Percentiles rank a stretch among this genome's conserved stretches.
Evolutionary conservation across 92 coral and sea anemone genomes (phyloP).

Genomic region (Epizoanthus stellaris): DNA sequence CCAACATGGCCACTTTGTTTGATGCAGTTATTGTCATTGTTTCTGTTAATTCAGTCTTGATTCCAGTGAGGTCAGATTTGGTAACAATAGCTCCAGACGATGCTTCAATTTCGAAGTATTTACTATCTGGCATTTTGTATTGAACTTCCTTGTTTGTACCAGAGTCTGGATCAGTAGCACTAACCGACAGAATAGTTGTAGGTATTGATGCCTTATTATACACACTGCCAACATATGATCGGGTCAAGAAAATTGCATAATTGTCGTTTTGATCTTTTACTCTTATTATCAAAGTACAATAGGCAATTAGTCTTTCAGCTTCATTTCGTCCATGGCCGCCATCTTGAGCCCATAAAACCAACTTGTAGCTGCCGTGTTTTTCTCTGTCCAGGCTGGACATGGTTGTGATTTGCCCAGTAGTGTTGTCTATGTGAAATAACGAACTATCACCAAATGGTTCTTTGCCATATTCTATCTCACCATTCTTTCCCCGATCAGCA

Average conservation of each 20-base stretch:
- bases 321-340: conserved; percentile 79
- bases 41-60: conserved; percentile 24
- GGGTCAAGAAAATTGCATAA: conserved; percentile 75
- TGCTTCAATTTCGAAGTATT: conserved; percentile 49
- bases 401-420: conserved; percentile 82
- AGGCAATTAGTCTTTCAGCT: conserved; percentile 75
- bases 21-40: conserved; percentile 72
- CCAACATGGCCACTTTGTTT: no score
- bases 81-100: conserved; percentile 46
- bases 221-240: conserved; percentile 77
- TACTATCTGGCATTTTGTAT: conserved; percentile 38
- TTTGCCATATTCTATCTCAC: conserved; percentile 75
- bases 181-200: conserved; percentile 70
- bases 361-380: conserved; percentile 41
- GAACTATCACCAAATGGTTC: conserved; percentile 65
- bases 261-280: conserved; percentile 88
- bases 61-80: conserved; percentile 27
- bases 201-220: conserved; percentile 49
- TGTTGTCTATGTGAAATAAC: conserved; percentile 78
- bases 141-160: conserved; percentile 49
- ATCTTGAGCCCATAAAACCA: conserved; percentile 85
- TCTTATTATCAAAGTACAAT: conserved; percentile 72
- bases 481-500: conserved; percentile 82
- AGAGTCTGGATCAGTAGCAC: conserved; percentile 79
- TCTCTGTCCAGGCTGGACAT: conserved; percentile 83